Evolutionary conservation across 2,113 vertebrate genomes (phyloP), one percentile per base, ranked within the genome.

Genomic region (Cettia cetti): DNA sequence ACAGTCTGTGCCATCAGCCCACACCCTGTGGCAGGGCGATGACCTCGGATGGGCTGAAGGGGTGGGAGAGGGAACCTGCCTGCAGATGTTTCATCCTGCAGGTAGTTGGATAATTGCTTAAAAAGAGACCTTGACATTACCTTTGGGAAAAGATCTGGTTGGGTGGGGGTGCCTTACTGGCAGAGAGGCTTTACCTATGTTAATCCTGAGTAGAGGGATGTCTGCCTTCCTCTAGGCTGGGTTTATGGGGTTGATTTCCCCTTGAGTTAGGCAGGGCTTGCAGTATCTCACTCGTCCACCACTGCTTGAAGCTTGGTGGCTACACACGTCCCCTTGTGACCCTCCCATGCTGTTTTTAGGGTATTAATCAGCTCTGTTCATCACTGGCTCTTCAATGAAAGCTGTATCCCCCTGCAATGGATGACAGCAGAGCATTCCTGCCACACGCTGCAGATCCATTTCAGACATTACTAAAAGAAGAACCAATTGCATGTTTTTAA

Each of bases 11-110:
- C 39, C 23, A 35, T 14, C 50, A 76, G 16, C 33, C 21, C 60
- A 40, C 0, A 49, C 2, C 20, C 33, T 27, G 9, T 0, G 4
- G 24, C n/a, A 68, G 14, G n/a, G 13, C 24, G 28, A 89, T 30
- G 42, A 40, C 28, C 40, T 53, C 3, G 7, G 21, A 21, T 27
- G 33, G 15, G 11, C 17, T 75, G 39, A 56, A 19, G 40, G 40
- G 23, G 28, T 4, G 5, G 28, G 59, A 69, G 10, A 6, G 8
- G 23, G 21, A 2, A 47, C 10, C 11, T 89, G 26, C 15, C 54
- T 74, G 70, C 42, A 66, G 35, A n/a, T 33, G 35, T 53, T 44
- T 28, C 31, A 59, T 19, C 3, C 2, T 39, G 23, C 30, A 65
- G 31, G 15, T 35, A 60, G 14, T 12, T 16, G 37, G 14, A n/a